Evolutionary conservation across 1,140 invertebrate genomes (phyloP), one percentile per base, ranked within the genome.

Genomic region (Eumeta japonica): DNA sequence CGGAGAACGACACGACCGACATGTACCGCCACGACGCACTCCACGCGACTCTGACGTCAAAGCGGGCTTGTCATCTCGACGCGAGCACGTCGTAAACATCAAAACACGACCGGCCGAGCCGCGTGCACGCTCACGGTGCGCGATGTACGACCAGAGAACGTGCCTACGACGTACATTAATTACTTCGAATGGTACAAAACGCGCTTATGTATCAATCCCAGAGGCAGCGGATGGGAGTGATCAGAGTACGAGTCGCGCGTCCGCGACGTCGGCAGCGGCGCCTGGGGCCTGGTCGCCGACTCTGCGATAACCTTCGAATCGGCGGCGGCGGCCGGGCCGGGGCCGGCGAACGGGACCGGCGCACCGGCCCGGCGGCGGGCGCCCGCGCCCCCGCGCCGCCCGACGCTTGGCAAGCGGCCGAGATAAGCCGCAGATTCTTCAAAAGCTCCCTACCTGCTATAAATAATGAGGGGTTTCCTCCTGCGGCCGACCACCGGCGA

Each of bases 151-250:
- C 20, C 5, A 24, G 20, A n/a, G n/a, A 24, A 5, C 5, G 5
- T n/a, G 20, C 20, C 5, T 24, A 5, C 5, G n/a, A 7, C 20
- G n/a, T 24, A 24, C 20, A n/a, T n/a, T 7, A 24, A 24, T 7
- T 24, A 28, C 20, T 18, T 55, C 47, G 45, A 62, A 53, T 60
- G 61, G 55, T 48, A 31, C 35, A 7, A 13, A 12, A 15, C 15
- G 50, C 66, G 63, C 67, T 65, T 71, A 62, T 68, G 64, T 62
- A 68, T n/a, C n/a, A n/a, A n/a, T n/a, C n/a, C n/a, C 62, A 71
- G 48, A 62, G 20, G 45, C 50, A 52, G 58, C 57, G 54, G 66
- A 63, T 67, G 57, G 60, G 62, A 55, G 59, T 56, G 31, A 16
- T 24, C n/a, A n/a, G n/a, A n/a, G n/a, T n/a, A n/a, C n/a, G n/a